Base-by-base conservation (phyloP, 1,140 invertebrate species). In the Leptopilina boulardi region DNA sequence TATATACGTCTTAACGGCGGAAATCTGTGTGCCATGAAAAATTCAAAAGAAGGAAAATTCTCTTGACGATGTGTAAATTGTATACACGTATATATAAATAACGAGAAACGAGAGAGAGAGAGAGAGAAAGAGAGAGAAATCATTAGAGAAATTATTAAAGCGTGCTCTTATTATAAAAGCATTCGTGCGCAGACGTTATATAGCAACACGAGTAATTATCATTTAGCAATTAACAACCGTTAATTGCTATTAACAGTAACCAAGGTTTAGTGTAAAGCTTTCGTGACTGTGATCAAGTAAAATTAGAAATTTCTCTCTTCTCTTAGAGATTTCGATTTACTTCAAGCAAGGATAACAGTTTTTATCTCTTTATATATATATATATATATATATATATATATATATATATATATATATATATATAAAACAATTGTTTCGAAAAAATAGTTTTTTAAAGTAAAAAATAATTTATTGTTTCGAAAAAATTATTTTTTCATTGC, bases 191-290 rank as follows among this genome's bases (percentile, higher is more conserved):
- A 73, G 70, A 44, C 71, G 56, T 9, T 47, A n/a, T n/a, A n/a
- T 70, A 41, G 70, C 26, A 13, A 18, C 56, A 72, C 59, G 82
- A 74, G 79, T 83, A 83, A 83, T 83, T 83, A 83, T 81, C 79
- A 81, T 81, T 72, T 75, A 79, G 75, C 80, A 83, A 83, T 83
- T 83, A 83, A 83, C 82, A 83, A 81, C 82, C 82, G 82, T 83
- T 83, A 76, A 83, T 83, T 83, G 79, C 82, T 71, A 74, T 83
- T 83, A 83, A 83, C 79, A 71, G 77, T 59, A 73, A 70, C 30
- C 70, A 70, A 66, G 26, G 59, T 30, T 66, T 4, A 11, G 59
- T 23, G 8, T 38, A 66, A 51, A 51, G n/a, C 47, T 51, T 51
- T 51, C 47, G 47, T 51, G 47, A 51, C 47, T 51, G 11, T 47